Evolutionary conservation across 1,140 invertebrate species (phyloP).

Genomic region (Cydia fagiglandana): DNA sequence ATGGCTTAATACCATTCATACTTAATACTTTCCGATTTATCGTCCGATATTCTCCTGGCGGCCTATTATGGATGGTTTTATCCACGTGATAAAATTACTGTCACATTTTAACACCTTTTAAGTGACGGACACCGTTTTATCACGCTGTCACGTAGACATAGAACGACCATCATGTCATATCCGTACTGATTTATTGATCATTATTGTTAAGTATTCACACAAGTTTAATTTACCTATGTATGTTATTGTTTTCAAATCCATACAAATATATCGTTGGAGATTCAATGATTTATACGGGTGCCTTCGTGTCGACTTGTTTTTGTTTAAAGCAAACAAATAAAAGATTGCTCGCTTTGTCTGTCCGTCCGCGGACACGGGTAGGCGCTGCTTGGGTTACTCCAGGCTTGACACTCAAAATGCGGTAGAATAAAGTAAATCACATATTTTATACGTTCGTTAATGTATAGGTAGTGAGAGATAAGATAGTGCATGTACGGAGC

Average conservation of each 20-base stretch:
- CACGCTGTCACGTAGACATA: too few relatives aligned
- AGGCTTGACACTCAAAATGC: constrained; percentile 7
- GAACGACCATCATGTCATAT: too few relatives aligned
- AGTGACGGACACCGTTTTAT: too few relatives aligned
- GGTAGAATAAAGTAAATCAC: neutral
- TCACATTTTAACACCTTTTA: too few relatives aligned
- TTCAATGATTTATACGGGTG: constrained; percentile 28
- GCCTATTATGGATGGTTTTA: too few relatives aligned
- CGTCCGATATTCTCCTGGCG: too few relatives aligned
- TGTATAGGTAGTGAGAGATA: neutral
- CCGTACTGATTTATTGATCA: too few relatives aligned
- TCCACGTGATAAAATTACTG: too few relatives aligned
- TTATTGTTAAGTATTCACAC: too few relatives aligned
- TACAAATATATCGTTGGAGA: constrained; percentile 6
- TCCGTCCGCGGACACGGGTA: constrained; percentile 10
- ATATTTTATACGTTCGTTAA: neutral
- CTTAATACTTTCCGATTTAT: neutral
- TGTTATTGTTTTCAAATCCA: constrained; percentile 7
- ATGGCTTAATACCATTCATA: neutral
- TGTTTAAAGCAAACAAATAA: constrained; percentile 25
- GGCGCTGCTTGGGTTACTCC: neutral
- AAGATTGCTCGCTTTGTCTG: constrained; percentile 23
- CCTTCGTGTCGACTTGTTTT: constrained; percentile 24
- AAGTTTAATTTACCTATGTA: neutral
- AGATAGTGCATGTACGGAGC: too few relatives aligned